Evolutionary conservation across 2,113 vertebrate genomes (phyloP), one percentile per base, ranked within the genome.

Genomic region (Neoarius graeffei): DNA sequence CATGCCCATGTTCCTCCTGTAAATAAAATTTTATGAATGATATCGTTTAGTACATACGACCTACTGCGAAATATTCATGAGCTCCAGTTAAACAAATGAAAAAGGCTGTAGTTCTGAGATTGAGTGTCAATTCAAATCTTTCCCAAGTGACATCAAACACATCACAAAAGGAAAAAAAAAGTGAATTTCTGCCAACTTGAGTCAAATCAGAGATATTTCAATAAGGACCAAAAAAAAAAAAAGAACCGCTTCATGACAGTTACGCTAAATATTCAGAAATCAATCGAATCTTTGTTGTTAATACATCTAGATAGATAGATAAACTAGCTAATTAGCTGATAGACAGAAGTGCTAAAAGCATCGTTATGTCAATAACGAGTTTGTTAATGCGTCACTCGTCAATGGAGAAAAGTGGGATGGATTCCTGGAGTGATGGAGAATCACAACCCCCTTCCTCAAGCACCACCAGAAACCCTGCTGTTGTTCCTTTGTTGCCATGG

Each of bases 401-500:
- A 15, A 27, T 56, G 59, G 27, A 66, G 25, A 74, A 56, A 86
- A 85, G 20, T 76, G 57, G 56, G 84, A 73, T 54, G 74, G 17
- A 73, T 42, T 42, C 27, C 84, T 30, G 77, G 60, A 82, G 73
- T 86, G 73, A 86, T 88, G 73, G 86, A 86, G 89, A 91, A 87
- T 90, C 92, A 91, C 92, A 92, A 54, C 64, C 91, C 87, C 50
- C 74, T 57, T 13, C 48, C 71, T 50, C 83, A 73, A 87, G 88
- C 91, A 89, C 88, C 92, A 90, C 89, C 85, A 81, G 90, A 92
- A 93, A 94, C 95, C 93, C 95, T 95, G 94, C 95, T 95, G 96
- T 96, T 95, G 93, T 95, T 92, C 93, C 90, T 90, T 91, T 93
- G 97, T 98, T 97, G 96, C 97, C 95, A 97, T 97, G 95, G 96